Evolutionary conservation across 2,113 vertebrate genomes (phyloP).

Genomic region (Campylomormyrus tamandua): DNA sequence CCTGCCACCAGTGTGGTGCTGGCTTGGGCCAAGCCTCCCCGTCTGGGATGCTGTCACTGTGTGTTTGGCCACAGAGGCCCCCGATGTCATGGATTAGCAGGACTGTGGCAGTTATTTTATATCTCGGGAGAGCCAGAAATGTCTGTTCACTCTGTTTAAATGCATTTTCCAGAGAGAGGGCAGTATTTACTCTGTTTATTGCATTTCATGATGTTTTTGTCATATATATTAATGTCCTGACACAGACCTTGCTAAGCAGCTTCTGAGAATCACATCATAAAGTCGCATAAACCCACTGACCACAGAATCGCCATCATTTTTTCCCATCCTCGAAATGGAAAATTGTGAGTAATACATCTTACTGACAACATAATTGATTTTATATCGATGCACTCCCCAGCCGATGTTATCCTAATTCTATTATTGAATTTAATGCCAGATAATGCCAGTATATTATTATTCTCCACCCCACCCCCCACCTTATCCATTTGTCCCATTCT

Average conservation of each 20-base stretch:
- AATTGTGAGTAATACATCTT: background rate
- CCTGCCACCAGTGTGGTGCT: background rate
- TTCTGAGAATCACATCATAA: background rate
- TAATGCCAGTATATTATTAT: conserved; percentile 22
- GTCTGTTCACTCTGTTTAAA: background rate
- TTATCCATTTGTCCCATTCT: conserved; percentile 9
- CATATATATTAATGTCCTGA: conserved; percentile 8
- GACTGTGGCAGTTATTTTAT: background rate
- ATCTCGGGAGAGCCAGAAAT: background rate
- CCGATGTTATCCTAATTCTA: conserved; percentile 16
- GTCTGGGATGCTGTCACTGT: background rate
- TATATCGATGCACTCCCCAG: conserved; percentile 27
- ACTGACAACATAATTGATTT: conserved; percentile 41
- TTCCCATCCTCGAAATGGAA: conserved; percentile 14
- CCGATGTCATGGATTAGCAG: background rate
- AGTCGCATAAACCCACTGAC: conserved; percentile 9
- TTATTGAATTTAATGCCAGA: conserved; percentile 8
- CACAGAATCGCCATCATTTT: background rate
- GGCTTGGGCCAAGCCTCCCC: background rate
- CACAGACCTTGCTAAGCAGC: conserved; percentile 14
- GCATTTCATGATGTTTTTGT: conserved; percentile 10
- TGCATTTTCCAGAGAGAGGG: background rate
- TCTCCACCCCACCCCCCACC: background rate
- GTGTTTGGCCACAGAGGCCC: background rate
- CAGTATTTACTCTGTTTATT: conserved; percentile 12